Evolutionary conservation across 1,140 invertebrate species (phyloP).

Genomic region (Ditylenchus dipsaci): DNA sequence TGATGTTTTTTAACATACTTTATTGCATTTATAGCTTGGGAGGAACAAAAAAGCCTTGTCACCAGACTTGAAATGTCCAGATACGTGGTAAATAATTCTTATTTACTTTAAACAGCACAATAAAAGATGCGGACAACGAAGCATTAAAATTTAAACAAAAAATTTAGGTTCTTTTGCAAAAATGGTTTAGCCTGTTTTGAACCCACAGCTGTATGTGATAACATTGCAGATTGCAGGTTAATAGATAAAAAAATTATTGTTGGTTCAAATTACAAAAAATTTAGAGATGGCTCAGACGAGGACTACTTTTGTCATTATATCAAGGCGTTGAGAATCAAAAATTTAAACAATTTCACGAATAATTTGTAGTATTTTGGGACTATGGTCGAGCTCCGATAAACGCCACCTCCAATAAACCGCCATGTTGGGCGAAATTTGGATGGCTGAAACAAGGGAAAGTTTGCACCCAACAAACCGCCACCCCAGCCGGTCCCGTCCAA

Average conservation of each 20-base stretch:
- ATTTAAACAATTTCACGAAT: too few relatives aligned
- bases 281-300: constrained; percentile 1
- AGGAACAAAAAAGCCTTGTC: neutral
- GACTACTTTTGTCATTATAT: neutral
- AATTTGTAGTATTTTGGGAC: too few relatives aligned
- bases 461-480: too few relatives aligned
- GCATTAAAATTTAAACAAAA: too few relatives aligned
- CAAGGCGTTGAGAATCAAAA: neutral
- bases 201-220: neutral
- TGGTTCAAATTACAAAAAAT: neutral
- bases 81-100: neutral
- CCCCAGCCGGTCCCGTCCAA: too few relatives aligned
- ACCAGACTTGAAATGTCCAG: neutral
- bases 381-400: too few relatives aligned
- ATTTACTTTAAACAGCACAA: too few relatives aligned
- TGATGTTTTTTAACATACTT: too few relatives aligned
- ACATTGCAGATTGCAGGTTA: neutral
- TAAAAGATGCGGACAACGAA: too few relatives aligned
- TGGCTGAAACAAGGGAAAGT: too few relatives aligned
- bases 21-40: neutral
- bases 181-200: neutral
- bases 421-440: too few relatives aligned
- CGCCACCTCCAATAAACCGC: too few relatives aligned
- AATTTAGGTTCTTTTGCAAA: neutral
- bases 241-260: neutral